Conservation (phyloP, 2,888 invertebrate genomes). For the Drosophila yooni region DNA sequence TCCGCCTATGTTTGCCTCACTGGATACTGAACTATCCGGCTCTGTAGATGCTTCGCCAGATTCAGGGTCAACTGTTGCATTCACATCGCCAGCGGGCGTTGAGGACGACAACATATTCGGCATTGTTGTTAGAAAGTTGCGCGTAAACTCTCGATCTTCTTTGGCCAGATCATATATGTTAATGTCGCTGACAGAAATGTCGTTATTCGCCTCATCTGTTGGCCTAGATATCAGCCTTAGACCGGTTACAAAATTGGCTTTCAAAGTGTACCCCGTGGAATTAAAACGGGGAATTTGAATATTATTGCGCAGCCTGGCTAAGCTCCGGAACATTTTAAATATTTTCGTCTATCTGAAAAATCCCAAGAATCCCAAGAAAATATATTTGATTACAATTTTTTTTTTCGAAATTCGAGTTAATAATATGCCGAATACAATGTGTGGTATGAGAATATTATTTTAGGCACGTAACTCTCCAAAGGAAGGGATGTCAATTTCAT, state of each 20-base stretch:
- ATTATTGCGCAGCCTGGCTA: conserved; percentile 47
- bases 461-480: neutral
- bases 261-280: conserved; percentile 18
- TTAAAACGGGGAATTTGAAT: conserved; percentile 24
- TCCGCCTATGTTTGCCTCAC: neutral
- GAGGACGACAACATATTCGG: neutral
- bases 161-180: conserved; percentile 55
- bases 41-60: neutral
- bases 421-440: conserved; percentile 35
- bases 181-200: conserved; percentile 49
- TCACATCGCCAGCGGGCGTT: neutral
- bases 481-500: conserved; percentile 8
- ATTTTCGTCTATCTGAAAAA: neutral
- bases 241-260: conserved; percentile 20
- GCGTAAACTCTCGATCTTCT: conserved; percentile 55
- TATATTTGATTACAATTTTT: conserved; percentile 23
- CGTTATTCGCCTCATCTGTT: neutral
- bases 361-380: neutral
- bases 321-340: conserved; percentile 54
- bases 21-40: neutral
- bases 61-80: neutral
- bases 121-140: conserved; percentile 55
- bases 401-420: conserved; percentile 31
- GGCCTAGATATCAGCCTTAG: neutral
- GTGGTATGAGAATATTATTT: conserved; percentile 4